Evolutionary conservation across 2,888 invertebrate species (phyloP).

Genomic region (Palloptera scutellata): DNA sequence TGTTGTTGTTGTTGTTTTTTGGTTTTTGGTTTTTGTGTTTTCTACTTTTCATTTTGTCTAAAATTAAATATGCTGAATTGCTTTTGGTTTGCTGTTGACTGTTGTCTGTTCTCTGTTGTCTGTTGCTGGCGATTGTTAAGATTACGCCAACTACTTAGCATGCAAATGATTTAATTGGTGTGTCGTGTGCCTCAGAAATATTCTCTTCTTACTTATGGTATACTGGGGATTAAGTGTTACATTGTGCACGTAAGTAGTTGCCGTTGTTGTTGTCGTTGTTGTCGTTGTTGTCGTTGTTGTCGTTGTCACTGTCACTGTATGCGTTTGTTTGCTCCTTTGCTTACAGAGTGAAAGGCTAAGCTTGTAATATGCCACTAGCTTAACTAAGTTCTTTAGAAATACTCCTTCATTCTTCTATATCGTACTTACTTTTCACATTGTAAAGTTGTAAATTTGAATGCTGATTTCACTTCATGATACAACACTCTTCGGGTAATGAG

Average conservation of each 20-base stretch:
- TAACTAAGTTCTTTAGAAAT: too few species aligned
- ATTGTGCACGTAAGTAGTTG: constrained; percentile 22
- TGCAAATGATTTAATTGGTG: constrained; percentile 51
- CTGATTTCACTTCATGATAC: too few species aligned
- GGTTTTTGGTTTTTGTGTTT: neutral
- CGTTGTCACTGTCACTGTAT: too few species aligned
- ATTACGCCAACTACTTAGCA: constrained; percentile 41
- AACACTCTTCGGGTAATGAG: too few species aligned
- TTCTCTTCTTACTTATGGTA: constrained; percentile 23
- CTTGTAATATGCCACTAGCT: too few species aligned
- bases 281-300: constrained; percentile 17
- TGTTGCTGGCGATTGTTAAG: constrained; percentile 19
- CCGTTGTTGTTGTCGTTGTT: constrained; percentile 16
- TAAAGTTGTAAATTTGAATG: too few species aligned
- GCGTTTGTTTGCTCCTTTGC: constrained; percentile 20
- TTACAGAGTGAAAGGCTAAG: neutral
- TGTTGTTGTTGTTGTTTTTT: constrained; percentile 5
- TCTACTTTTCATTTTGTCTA: too few species aligned
- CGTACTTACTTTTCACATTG: too few species aligned
- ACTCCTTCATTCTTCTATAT: too few species aligned
- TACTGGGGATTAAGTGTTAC: constrained; percentile 24
- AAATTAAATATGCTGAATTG: neutral
- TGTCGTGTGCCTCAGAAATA: constrained; percentile 29
- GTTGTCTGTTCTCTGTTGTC: neutral
- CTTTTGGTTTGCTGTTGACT: neutral